Conservation (phyloP, 1,140 invertebrate species). For the Pseudoatta argentina region DNA sequence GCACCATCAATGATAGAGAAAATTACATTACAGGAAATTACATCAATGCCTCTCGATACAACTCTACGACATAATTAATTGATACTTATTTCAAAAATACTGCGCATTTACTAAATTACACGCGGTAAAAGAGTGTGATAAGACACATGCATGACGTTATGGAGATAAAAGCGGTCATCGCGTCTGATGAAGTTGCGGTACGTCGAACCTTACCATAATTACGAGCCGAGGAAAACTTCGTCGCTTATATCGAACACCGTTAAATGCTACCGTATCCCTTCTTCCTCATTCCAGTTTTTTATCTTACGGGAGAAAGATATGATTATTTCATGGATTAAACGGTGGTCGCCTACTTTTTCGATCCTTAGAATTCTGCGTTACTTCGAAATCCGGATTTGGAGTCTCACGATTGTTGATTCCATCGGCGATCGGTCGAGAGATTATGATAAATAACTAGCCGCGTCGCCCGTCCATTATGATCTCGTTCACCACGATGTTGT, state of each 20-base stretch:
- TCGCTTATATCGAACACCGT: neutral
- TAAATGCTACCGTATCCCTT: neutral
- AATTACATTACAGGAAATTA: constrained; percentile 37
- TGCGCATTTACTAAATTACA: constrained; percentile 39
- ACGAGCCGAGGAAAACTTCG: neutral
- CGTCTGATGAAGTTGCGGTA: constrained; percentile 14
- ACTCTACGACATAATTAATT: constrained; percentile 3
- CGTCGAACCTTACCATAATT: constrained; percentile 33
- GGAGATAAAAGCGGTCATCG: constrained; percentile 31
- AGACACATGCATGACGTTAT: constrained; percentile 22
- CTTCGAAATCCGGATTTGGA: no score
- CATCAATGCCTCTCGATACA: neutral
- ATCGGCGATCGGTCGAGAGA: constrained; percentile 47
- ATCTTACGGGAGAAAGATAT: neutral
- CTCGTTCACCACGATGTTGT: constrained; percentile 70
- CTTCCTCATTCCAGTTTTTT: neutral
- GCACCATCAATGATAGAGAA: neutral
- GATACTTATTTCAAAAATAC: constrained; percentile 12
- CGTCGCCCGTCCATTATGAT: constrained; percentile 66
- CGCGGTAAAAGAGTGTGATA: constrained; percentile 18
- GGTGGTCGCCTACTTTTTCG: neutral
- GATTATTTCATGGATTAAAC: constrained; percentile 30
- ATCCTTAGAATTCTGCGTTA: neutral
- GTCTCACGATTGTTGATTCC: constrained; percentile 62
- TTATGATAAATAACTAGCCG: neutral